Evolutionary conservation across 2,888 invertebrate species (phyloP), one percentile per base, ranked within the genome.

Genomic region (Limulus polyphemus): DNA sequence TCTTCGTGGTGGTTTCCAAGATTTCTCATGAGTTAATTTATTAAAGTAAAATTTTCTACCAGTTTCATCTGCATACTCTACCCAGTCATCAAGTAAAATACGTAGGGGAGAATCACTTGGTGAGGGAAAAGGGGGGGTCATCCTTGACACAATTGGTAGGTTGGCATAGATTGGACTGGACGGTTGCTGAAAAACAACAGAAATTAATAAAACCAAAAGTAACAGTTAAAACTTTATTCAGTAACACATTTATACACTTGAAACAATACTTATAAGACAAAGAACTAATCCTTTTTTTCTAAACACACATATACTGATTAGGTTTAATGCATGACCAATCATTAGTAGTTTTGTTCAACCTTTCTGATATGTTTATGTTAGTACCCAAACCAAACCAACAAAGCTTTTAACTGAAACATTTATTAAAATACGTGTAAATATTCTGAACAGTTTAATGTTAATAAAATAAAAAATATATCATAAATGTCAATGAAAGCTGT

Each of bases 1-100:
- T 11, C 69, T 61, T 55, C 70, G 54, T 14, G 78, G 78, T 10
- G 78, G 77, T 67, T 77, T 77, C 76, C 76, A 78, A 3, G 75
- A 73, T 17, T 73, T 70, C 64, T 75, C 74, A 7, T 72, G 69
- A 17, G 75, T 75, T 4, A 70, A 69, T 16, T 71, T 69, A 68
- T 77, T 74, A 62, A 73, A 74, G 67, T 76, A 78, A 68, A 73
- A 77, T 10, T 70, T 69, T 16, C 77, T 68, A 13, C 74, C 74
- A n/a, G 64, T 68, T 11, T 68, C 62, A 60, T 77, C 76, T 11
- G 71, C 69, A 67, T 74, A 77, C 62, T 76, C 73, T 16, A 74
- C 73, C 78, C 78, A 78, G 52, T 70, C 68, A 60, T 73, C 65
- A n/a, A 64, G 61, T 14, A 69, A 49, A 54, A 58, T 61, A 46